Evolutionary conservation across 2,113 vertebrate species (phyloP), one percentile per base, ranked within the genome.

Genomic region (Chrysochloris asiatica): DNA sequence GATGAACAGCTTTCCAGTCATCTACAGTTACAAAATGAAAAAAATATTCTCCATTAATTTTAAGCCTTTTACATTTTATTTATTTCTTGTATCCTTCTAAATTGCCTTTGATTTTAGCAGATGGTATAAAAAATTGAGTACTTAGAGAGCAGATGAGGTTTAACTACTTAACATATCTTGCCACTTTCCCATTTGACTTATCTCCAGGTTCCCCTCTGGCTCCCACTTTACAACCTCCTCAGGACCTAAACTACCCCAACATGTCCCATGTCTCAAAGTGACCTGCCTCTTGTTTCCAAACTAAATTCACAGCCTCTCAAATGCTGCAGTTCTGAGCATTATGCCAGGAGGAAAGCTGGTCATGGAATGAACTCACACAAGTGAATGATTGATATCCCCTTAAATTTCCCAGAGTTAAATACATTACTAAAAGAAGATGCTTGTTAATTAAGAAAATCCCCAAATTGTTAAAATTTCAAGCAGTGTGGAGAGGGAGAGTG

Each of bases 381-480:
- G 10, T 59, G 56, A 88, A 47, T 89, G 45, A 78, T 43, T 59
- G 36, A 47, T 79, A 47, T 19, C 21, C 13, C n/a, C 12, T 22
- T 86, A 50, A 56, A 12, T 16, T 43, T 73, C 38, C 36, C 63
- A 94, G 50, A 73, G 48, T 17, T 75, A 91, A 47, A 26, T 92
- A 45, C 56, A 33, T 85, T 83, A 45, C 81, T 61, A 41, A 75
- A 73, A 82, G 6, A 81, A 24, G 33, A 71, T 87, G 48, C n/a
- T 86, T 89, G 10, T 52, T 88, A 72, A 88, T 94, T 93, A 92
- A 80, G 45, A 82, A 83, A 87, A 13, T 65, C 6, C 84, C 9
- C 38, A 75, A 56, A 54, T 21, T 36, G 3, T 89, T 82, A 45
- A 50, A n/a, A 50, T 90, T 90, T 75, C 33, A 65, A 88, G 21